phyloP scores from a whole-genome alignment of 2,888 invertebrate genomes.

The Formica aserva region DNA sequence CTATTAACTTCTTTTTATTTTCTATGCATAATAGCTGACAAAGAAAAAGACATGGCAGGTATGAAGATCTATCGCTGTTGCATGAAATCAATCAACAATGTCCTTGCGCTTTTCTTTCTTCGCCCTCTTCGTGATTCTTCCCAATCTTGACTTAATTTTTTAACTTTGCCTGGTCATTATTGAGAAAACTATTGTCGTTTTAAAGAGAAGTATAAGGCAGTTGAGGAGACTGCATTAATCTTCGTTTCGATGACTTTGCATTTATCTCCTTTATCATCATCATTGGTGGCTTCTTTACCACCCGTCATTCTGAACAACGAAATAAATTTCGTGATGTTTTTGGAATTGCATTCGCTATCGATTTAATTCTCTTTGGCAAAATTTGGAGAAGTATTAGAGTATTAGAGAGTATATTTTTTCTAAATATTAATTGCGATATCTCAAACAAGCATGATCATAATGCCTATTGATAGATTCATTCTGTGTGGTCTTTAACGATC shows the following conservation, averaged over 20 bases:
- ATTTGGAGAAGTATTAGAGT: background rate
- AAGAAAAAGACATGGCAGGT: background rate
- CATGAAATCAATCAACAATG: conserved; percentile 8
- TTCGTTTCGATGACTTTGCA: conserved; percentile 66
- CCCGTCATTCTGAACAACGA: conserved; percentile 17
- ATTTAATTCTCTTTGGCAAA: background rate
- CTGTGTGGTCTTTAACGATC: conserved; percentile 3
- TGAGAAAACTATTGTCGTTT: conserved; percentile 24
- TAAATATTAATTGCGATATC: conserved; percentile 8
- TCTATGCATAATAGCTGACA: background rate
- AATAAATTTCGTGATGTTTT: conserved; percentile 24
- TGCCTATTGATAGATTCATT: background rate
- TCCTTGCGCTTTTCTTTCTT: background rate
- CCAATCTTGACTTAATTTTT: conserved; percentile 23
- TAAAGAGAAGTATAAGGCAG: background rate
- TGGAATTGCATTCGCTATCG: background rate
- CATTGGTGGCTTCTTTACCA: background rate
- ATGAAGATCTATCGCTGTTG: background rate
- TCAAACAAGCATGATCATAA: background rate
- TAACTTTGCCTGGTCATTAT: conserved; percentile 21
- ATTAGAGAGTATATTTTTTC: background rate
- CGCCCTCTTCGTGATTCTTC: background rate
- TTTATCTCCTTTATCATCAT: conserved; percentile 41
- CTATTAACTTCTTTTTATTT: conserved; percentile 12
- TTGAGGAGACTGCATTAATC: conserved; percentile 68